Percentiles rank a stretch among this genome's conserved stretches.
Evolutionary conservation across 2,113 vertebrate species (phyloP).

Genomic region (Heloderma charlesbogerti): DNA sequence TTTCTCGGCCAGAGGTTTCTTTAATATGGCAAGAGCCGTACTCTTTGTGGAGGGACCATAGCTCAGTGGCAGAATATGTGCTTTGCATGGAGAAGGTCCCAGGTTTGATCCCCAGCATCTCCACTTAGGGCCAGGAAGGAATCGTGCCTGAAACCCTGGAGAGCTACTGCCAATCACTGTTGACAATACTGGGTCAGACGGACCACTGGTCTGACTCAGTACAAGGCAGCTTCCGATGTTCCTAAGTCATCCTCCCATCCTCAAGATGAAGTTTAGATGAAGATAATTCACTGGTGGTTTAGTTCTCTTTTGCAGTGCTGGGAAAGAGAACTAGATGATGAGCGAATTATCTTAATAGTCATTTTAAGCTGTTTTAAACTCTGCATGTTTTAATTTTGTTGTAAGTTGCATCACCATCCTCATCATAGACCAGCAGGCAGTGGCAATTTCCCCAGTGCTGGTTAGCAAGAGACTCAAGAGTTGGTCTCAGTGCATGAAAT

Average conservation of each 20-base stretch:
- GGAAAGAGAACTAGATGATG: not conserved
- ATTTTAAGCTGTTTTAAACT: too few species aligned
- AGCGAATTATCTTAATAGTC: not conserved
- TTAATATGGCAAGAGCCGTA: not conserved
- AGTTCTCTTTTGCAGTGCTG: not conserved
- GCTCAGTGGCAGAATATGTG: too few species aligned
- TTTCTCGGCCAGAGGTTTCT: not conserved
- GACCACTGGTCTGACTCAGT: too few species aligned
- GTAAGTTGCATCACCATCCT: too few species aligned
- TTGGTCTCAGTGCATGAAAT: not conserved
- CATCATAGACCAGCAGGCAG: not conserved
- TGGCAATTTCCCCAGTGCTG: not conserved
- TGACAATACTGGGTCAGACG: too few species aligned
- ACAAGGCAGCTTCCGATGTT: too few species aligned
- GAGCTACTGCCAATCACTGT: too few species aligned
- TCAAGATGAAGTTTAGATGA: not conserved
- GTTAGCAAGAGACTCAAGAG: not conserved
- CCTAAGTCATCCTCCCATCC: not conserved
- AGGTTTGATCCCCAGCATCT: too few species aligned
- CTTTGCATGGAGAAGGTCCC: too few species aligned
- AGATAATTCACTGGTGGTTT: not conserved
- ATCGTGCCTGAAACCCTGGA: too few species aligned
- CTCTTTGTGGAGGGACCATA: not conserved
- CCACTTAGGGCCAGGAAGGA: too few species aligned
- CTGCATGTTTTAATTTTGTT: too few species aligned